Conservation (phyloP, 1,140 invertebrate genomes). For the Lineus longissimus region DNA sequence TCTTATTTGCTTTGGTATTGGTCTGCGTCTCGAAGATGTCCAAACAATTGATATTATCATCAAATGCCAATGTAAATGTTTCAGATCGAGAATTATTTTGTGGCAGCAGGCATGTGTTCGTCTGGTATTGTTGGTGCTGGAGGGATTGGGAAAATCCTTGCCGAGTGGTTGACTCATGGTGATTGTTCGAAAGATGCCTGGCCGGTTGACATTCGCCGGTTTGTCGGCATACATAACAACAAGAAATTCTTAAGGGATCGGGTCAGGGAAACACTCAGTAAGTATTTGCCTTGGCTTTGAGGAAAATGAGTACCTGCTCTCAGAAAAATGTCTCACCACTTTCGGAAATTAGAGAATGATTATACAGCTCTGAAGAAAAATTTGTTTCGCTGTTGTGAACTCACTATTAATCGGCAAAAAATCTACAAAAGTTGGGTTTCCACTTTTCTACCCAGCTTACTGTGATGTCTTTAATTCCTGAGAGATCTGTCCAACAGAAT, state of each 20-base stretch:
- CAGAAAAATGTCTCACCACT: too few relatives aligned
- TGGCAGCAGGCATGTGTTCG: constrained; percentile 94
- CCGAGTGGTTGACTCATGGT: constrained; percentile 83
- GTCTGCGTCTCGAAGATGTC: too few relatives aligned
- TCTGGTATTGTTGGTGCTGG: constrained; percentile 88
- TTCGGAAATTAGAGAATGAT: too few relatives aligned
- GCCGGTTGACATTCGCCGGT: constrained; percentile 86
- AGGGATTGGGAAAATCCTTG: constrained; percentile 85
- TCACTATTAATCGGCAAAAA: too few relatives aligned
- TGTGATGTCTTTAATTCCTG: too few relatives aligned
- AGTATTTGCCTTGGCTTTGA: constrained; percentile 45
- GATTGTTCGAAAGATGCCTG: constrained; percentile 73
- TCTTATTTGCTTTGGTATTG: too few relatives aligned
- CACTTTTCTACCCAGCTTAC: too few relatives aligned
- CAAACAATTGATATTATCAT: neutral
- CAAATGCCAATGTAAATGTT: constrained; percentile 15
- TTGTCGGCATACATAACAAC: constrained; percentile 94
- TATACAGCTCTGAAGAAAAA: too few relatives aligned
- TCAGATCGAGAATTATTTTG: constrained; percentile 87
- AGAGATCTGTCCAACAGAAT: too few relatives aligned
- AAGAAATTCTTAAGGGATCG: constrained; percentile 87
- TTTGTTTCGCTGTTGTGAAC: too few relatives aligned
- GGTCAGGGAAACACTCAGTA: constrained; percentile 87
- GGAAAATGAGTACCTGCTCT: too few relatives aligned
- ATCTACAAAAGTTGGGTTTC: too few relatives aligned